Evolutionary conservation across 2,797 vertebrate genomes (phyloP).

Genomic region (Pterois miles): DNA sequence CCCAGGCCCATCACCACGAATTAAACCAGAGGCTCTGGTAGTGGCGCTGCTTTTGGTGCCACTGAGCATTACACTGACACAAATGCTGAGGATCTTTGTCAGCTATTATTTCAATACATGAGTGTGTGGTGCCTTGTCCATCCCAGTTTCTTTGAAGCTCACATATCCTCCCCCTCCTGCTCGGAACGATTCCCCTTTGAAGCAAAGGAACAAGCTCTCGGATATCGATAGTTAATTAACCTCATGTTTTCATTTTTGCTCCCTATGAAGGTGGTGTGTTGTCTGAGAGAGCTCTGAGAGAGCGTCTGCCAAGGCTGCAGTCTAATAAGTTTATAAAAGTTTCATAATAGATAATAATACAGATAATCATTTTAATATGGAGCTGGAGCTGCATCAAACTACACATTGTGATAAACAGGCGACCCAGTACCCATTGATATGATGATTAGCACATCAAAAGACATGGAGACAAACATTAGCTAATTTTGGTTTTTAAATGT

Average conservation of each 20-base stretch:
- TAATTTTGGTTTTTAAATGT: neutral
- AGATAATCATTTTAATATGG: neutral
- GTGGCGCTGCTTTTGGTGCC: constrained; percentile 80
- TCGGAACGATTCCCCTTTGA: constrained; percentile 46
- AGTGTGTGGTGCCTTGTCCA: constrained; percentile 76
- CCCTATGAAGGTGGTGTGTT: constrained; percentile 3
- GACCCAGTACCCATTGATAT: too few species aligned
- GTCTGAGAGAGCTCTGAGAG: neutral
- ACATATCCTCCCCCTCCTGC: constrained; percentile 47
- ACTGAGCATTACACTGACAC: constrained; percentile 80
- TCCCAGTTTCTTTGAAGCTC: constrained; percentile 64
- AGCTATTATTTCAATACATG: constrained; percentile 85
- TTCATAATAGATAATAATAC: neutral
- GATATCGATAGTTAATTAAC: constrained; percentile 48
- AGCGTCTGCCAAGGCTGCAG: neutral
- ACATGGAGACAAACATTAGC: neutral
- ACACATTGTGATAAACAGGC: neutral
- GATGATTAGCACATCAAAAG: neutral
- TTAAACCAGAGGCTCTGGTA: constrained; percentile 77
- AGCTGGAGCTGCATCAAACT: neutral
- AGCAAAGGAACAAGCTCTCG: constrained; percentile 24
- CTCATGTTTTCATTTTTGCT: constrained; percentile 13
- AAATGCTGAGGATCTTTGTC: constrained; percentile 83
- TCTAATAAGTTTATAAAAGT: neutral
- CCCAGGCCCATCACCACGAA: constrained; percentile 79